phyloP scores from a whole-genome alignment of 2,888 invertebrate genomes.

The Tillus elongatus region DNA sequence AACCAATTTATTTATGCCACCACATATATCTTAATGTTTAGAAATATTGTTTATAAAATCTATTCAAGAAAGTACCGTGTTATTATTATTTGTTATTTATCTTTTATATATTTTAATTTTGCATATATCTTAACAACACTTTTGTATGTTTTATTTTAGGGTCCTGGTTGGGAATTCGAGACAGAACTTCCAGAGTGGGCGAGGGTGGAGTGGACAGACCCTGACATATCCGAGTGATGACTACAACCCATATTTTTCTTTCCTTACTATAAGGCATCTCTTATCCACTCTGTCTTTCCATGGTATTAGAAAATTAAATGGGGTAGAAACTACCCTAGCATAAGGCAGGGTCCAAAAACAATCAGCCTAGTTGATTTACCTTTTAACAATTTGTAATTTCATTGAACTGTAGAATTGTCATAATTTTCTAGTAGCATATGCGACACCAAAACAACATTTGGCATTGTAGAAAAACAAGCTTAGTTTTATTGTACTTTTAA shows the following conservation, averaged over 20 bases:
- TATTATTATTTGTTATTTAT: background rate
- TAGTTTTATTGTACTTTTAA: too few relatives aligned
- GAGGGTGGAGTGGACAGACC: slow-evolving; percentile 70
- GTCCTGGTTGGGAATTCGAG: slow-evolving; percentile 90
- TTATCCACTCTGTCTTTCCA: slow-evolving; percentile 39
- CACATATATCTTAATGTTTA: too few relatives aligned
- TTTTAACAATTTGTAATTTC: slow-evolving; percentile 9
- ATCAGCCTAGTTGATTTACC: slow-evolving; percentile 24
- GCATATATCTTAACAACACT: slow-evolving; percentile 7
- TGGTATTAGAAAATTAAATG: slow-evolving; percentile 24
- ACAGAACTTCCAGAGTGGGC: slow-evolving; percentile 92
- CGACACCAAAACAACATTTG: too few relatives aligned
- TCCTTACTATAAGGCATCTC: slow-evolving; percentile 33
- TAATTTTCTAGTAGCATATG: too few relatives aligned
- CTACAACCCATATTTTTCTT: slow-evolving; percentile 18
- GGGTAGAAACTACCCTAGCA: slow-evolving; percentile 21
- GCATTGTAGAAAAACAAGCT: too few relatives aligned
- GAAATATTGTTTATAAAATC: too few relatives aligned
- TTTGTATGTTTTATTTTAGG: slow-evolving; percentile 47
- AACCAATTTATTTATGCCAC: too few relatives aligned
- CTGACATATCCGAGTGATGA: slow-evolving; percentile 46
- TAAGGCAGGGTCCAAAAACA: slow-evolving; percentile 38
- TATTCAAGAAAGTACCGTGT: too few relatives aligned
- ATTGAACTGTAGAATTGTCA: too few relatives aligned
- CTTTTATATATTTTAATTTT: slow-evolving; percentile 5